phyloP scores from a whole-genome alignment of 2,113 vertebrate species.

The Myrmecophaga tridactyla region DNA sequence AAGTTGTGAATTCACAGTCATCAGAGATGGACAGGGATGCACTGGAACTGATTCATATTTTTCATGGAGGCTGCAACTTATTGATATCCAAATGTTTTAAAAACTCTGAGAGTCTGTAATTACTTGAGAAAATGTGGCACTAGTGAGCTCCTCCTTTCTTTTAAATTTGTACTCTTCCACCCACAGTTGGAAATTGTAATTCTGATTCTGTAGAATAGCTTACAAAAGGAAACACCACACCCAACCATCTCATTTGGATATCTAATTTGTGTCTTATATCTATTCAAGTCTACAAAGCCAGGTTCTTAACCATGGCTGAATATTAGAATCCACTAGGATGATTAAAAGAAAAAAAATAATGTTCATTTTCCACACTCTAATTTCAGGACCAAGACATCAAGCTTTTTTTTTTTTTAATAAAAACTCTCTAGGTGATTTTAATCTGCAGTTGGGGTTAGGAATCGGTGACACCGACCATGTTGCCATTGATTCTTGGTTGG shows the following conservation, averaged over 20 bases:
- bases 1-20: background rate
- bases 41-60: background rate
- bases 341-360: background rate
- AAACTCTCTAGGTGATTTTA: background rate
- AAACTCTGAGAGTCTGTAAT: background rate
- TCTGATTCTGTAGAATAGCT: background rate
- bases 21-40: background rate
- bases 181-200: background rate
- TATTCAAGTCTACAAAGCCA: background rate
- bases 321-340: background rate
- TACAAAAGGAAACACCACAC: background rate
- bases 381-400: background rate
- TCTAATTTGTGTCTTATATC: background rate
- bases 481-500: background rate
- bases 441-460: background rate
- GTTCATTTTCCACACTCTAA: background rate
- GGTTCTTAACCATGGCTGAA: background rate
- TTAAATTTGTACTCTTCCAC: background rate
- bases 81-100: background rate
- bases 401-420: background rate
- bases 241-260: background rate
- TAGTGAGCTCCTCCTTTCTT: background rate
- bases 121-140: background rate
- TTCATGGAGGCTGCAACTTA: background rate
- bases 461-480: background rate